Conservation (phyloP, 2,797 vertebrate species). For the Peromyscus aztecus region DNA sequence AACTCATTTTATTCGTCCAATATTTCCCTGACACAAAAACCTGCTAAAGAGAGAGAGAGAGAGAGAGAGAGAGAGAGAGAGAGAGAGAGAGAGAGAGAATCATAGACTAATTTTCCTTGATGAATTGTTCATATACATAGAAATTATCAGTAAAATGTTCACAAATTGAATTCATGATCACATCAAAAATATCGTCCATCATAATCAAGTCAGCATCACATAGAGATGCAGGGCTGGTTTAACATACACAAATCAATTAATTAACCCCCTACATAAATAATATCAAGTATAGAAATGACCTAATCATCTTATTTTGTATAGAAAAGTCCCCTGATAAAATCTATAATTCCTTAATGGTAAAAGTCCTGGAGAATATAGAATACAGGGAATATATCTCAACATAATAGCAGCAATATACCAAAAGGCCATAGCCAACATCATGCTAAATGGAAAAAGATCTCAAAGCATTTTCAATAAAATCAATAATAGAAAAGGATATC, state of each 20-base stretch:
- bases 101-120: neutral
- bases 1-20: neutral
- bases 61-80: no score
- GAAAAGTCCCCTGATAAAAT: no score
- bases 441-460: no score
- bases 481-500: no score
- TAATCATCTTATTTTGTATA: no score
- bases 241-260: neutral
- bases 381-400: neutral
- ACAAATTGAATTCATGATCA: neutral
- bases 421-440: neutral
- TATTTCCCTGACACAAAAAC: neutral
- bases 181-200: neutral
- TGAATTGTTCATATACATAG: neutral
- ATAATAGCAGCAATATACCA: neutral
- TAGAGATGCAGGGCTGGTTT: neutral
- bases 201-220: neutral
- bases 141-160: neutral
- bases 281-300: neutral
- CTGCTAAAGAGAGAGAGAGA: neutral
- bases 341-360: no score
- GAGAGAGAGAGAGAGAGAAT: neutral
- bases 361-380: no score
- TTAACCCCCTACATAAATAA: neutral
- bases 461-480: no score